Conservation (phyloP, 2,113 vertebrate species). For the Cercopithecus mona region DNA sequence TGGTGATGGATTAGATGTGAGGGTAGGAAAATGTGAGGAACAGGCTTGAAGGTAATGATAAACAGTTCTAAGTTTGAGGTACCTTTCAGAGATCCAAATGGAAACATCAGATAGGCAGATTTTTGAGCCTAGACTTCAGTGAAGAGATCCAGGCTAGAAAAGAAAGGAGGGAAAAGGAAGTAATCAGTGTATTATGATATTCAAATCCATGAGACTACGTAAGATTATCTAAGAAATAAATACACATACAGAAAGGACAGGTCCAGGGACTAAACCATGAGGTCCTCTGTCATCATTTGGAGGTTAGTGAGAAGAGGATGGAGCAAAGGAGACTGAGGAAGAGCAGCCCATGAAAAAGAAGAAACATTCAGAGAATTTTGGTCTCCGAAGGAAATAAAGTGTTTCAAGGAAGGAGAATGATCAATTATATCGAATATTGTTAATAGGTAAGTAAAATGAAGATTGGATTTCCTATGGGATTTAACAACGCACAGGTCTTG, state of each 20-base stretch:
- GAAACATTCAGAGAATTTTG: neutral
- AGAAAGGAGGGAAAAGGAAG: neutral
- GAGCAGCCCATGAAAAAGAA: neutral
- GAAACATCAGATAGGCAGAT: neutral
- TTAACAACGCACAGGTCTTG: neutral
- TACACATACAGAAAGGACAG: neutral
- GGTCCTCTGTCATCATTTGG: too few species aligned
- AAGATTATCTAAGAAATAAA: neutral
- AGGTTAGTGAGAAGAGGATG: neutral
- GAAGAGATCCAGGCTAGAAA: neutral
- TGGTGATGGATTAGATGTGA: neutral
- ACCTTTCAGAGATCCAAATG: neutral
- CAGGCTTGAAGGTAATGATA: neutral
- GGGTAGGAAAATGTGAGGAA: neutral
- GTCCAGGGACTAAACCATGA: neutral
- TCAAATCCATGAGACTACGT: neutral
- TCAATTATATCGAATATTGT: neutral
- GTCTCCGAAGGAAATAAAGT: neutral
- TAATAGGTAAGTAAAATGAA: neutral
- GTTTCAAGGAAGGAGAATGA: neutral
- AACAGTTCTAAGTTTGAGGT: neutral
- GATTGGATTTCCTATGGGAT: neutral
- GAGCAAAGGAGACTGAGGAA: neutral
- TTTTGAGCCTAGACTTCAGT: neutral
- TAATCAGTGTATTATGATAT: neutral